These are phyloP conservation scores for Nyctereutes procyonoides DNA, from an alignment of 2,113 vertebrate genomes.

Conservation along the genomic window DNA sequence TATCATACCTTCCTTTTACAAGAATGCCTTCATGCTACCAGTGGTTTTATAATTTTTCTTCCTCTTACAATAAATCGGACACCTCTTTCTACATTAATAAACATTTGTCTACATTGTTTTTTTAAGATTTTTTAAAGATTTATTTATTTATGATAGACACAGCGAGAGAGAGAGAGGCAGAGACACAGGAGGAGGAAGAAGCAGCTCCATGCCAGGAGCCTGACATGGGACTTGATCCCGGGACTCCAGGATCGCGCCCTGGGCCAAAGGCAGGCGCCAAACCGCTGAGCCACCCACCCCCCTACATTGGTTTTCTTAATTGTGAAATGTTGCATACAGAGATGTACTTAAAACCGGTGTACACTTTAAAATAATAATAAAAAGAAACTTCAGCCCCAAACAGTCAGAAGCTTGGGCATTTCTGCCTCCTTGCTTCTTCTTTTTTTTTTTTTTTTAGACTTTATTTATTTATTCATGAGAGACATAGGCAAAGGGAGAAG, in stretches of 20 bases:
- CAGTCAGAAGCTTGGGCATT: too few species aligned
- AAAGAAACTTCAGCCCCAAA: neutral
- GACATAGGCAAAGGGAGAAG: too few species aligned
- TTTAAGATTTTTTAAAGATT: neutral
- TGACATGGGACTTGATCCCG: too few species aligned
- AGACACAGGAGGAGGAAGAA: too few species aligned
- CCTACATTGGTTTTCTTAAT: neutral
- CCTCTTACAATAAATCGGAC: neutral
- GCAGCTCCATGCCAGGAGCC: too few species aligned
- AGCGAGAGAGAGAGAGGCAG: too few species aligned
- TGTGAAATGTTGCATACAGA: neutral
- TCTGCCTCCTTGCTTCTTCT: too few species aligned
- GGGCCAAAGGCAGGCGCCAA: too few species aligned
- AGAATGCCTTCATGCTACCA: neutral
- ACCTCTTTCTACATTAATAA: neutral
- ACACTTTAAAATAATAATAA: too few species aligned
- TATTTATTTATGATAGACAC: too few species aligned
- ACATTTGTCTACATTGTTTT: neutral
- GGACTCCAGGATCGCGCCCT: too few species aligned
- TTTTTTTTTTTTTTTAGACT: neutral
- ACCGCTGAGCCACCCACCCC: too few species aligned
- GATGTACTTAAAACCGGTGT: neutral
- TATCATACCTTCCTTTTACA: fast-evolving
- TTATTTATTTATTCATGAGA: neutral
- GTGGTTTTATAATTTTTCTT: neutral